Percentiles rank a stretch among this genome's conserved stretches.
These are phyloP conservation scores for Drosophila sturtevanti DNA, from an alignment of 1,140 invertebrate genomes.

Conservation along the genomic window DNA sequence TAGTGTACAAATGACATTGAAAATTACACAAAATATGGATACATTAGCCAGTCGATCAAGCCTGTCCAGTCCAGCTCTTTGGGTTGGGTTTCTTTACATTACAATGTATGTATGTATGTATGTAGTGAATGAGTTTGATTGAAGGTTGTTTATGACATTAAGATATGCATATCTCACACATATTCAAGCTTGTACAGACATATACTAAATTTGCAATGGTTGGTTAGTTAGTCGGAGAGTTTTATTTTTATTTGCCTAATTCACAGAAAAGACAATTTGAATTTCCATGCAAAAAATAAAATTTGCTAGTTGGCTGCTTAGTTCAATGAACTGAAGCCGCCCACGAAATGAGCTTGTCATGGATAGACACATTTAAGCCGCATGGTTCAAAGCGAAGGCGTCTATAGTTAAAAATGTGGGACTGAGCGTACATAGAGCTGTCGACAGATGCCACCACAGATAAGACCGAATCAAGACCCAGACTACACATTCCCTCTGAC, in stretches of 20 bases:
- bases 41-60: constrained; percentile 50
- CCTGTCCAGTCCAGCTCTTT: constrained; percentile 4
- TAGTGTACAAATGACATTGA: constrained; percentile 66
- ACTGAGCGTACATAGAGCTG: constrained; percentile 31
- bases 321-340: constrained; percentile 49
- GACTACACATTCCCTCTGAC: neutral
- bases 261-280: constrained; percentile 4
- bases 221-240: neutral
- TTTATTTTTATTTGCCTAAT: constrained; percentile 4
- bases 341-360: constrained; percentile 39
- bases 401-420: constrained; percentile 2
- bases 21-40: constrained; percentile 59
- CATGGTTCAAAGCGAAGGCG: constrained; percentile 67
- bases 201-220: neutral
- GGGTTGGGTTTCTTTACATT: constrained; percentile 8
- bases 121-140: neutral
- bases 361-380: constrained; percentile 42
- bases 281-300: neutral
- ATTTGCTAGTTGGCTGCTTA: neutral
- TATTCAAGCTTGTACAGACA: neutral
- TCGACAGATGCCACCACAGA: constrained; percentile 73
- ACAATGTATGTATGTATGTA: neutral
- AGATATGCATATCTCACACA: constrained; percentile 1
- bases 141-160: constrained; percentile 9
- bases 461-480: constrained; percentile 47